phyloP scores from a whole-genome alignment of 2,888 invertebrate genomes.

The Hydriomena furcata region DNA sequence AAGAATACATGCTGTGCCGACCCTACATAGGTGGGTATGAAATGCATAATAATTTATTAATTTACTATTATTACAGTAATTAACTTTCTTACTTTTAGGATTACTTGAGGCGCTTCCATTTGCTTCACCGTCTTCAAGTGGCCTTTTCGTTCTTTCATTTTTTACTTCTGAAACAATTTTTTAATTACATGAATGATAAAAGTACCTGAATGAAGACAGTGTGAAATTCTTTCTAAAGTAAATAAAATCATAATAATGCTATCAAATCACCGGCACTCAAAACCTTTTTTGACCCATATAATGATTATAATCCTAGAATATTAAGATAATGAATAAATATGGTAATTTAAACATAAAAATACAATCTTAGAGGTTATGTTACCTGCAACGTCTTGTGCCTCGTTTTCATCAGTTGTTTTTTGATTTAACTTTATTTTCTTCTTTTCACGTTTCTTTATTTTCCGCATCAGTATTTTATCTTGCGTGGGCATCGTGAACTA shows the following conservation, averaged over 20 bases:
- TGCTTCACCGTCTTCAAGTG: constrained; percentile 43
- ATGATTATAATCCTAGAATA: too few species aligned
- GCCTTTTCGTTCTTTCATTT: constrained; percentile 52
- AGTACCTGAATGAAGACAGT: too few species aligned
- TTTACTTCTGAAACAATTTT: constrained; percentile 27
- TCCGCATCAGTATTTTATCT: constrained; percentile 89
- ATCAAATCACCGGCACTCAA: too few species aligned
- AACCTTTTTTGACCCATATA: too few species aligned
- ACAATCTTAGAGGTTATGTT: constrained; percentile 45
- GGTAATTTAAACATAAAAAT: too few species aligned
- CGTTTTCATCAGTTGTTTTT: constrained; percentile 65
- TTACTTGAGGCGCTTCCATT: constrained; percentile 29
- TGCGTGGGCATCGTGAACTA: constrained; percentile 80
- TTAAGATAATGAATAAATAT: too few species aligned
- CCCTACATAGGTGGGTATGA: too few species aligned
- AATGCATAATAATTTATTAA: neutral
- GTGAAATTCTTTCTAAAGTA: too few species aligned
- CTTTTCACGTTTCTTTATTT: constrained; percentile 90
- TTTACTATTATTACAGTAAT: neutral
- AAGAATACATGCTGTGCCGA: too few species aligned
- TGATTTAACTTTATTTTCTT: constrained; percentile 83
- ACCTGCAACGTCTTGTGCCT: constrained; percentile 48
- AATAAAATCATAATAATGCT: too few species aligned
- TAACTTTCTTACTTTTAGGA: constrained; percentile 54
- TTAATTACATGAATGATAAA: too few species aligned